These are phyloP conservation scores for Patella caerulea DNA, from an alignment of 2,888 invertebrate genomes.

Conservation along the genomic window DNA sequence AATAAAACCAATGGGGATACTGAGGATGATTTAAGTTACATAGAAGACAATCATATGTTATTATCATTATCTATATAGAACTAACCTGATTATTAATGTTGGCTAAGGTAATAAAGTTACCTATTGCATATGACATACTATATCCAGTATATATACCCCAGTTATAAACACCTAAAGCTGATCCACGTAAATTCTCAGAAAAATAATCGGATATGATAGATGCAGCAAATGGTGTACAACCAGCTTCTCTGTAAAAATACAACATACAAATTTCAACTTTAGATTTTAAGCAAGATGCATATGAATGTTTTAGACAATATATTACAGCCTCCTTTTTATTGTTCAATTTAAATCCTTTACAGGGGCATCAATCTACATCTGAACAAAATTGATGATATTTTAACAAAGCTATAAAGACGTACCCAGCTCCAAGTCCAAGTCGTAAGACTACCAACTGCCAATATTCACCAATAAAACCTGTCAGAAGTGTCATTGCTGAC, in stretches of 20 bases:
- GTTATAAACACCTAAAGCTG: slow-evolving; percentile 93
- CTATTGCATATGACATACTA: slow-evolving; percentile 92
- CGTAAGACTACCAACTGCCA: slow-evolving; percentile 91
- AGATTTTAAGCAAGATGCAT: not conserved
- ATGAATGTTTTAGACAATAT: not conserved
- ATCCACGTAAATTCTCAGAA: slow-evolving; percentile 77
- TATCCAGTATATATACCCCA: slow-evolving; percentile 97
- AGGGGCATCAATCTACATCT: no score
- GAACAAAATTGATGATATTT: no score
- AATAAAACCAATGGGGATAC: no score
- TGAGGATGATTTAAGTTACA: no score
- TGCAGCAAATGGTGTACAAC: slow-evolving; percentile 69
- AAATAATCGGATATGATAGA: slow-evolving; percentile 66
- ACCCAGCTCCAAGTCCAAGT: slow-evolving; percentile 89
- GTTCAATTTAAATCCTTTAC: no score
- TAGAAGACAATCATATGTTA: not conserved
- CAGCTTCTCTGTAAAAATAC: slow-evolving; percentile 60
- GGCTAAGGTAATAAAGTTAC: slow-evolving; percentile 75
- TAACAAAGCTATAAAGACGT: slow-evolving; percentile 45
- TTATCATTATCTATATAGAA: not conserved
- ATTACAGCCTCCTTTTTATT: no score
- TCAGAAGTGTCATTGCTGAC: slow-evolving; percentile 86
- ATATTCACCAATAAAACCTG: slow-evolving; percentile 86
- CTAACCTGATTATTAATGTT: slow-evolving; percentile 63
- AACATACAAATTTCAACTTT: not conserved